A percentile compares a stretch with the other conserved stretches of the same genome.
phyloP scores from a whole-genome alignment of 2,888 invertebrate species.

The Agelastica alni region DNA sequence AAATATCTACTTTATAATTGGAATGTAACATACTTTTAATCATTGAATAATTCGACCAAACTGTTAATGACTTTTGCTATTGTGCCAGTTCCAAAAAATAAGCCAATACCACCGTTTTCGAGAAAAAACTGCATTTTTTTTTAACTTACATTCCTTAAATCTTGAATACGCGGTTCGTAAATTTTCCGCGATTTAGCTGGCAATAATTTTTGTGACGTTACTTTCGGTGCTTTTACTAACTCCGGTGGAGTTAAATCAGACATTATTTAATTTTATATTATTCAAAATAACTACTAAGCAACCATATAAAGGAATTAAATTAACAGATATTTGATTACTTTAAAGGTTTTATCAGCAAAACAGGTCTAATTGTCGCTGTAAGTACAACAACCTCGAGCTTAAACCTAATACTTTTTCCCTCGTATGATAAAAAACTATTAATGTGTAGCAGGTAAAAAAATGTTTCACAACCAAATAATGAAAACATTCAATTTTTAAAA shows the following conservation, averaged over 20 bases:
- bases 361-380: neutral
- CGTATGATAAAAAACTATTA: neutral
- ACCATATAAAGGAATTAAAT: neutral
- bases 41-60: neutral
- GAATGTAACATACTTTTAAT: neutral
- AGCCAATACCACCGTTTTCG: neutral
- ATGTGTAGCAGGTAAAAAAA: neutral
- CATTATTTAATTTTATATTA: neutral
- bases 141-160: neutral
- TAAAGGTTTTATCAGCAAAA: neutral
- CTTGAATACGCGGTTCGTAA: neutral
- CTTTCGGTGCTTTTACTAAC: too few relatives aligned
- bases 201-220: too few relatives aligned
- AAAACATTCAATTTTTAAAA: too few relatives aligned
- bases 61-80: neutral
- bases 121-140: neutral
- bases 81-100: neutral
- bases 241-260: neutral
- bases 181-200: too few relatives aligned
- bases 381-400: neutral
- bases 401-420: neutral
- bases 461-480: neutral
- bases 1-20: too few relatives aligned
- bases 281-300: neutral
- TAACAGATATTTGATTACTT: neutral